phyloP scores from a whole-genome alignment of 1,140 invertebrate species.

The Batillaria attramentaria region DNA sequence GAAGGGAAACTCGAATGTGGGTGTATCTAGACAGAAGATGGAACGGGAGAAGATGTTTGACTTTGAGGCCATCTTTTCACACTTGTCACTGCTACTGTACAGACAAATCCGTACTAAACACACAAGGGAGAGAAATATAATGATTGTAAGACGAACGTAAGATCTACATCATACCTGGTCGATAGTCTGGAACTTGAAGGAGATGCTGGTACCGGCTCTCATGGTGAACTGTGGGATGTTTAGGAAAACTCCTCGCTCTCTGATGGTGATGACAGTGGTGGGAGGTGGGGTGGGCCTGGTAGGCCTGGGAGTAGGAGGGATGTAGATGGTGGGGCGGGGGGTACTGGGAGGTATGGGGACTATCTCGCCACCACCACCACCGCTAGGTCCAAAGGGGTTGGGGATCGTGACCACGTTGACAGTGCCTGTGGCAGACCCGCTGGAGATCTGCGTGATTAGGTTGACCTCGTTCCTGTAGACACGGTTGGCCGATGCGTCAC shows the following conservation, averaged over 20 bases:
- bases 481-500: background rate
- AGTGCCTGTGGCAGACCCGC: background rate
- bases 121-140: no score
- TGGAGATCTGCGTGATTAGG: conserved; percentile 25
- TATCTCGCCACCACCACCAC: background rate
- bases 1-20: no score
- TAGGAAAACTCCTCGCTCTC: conserved; percentile 11
- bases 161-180: no score
- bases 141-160: no score
- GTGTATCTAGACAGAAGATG: no score
- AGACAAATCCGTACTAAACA: no score
- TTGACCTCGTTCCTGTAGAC: conserved; percentile 33
- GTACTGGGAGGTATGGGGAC: conserved; percentile 1
- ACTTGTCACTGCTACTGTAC: no score
- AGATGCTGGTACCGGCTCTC: conserved; percentile 32
- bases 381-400: conserved; percentile 5
- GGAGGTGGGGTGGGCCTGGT: background rate
- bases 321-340: background rate
- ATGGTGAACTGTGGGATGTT: background rate
- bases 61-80: no score
- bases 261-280: conserved; percentile 30
- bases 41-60: no score
- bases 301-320: background rate
- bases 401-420: background rate
- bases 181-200: conserved; percentile 69